Percentiles rank a stretch among this genome's conserved stretches.
These are phyloP conservation scores for Drosophila kanapiae DNA, from an alignment of 1,140 invertebrate genomes.

Conservation along the genomic window DNA sequence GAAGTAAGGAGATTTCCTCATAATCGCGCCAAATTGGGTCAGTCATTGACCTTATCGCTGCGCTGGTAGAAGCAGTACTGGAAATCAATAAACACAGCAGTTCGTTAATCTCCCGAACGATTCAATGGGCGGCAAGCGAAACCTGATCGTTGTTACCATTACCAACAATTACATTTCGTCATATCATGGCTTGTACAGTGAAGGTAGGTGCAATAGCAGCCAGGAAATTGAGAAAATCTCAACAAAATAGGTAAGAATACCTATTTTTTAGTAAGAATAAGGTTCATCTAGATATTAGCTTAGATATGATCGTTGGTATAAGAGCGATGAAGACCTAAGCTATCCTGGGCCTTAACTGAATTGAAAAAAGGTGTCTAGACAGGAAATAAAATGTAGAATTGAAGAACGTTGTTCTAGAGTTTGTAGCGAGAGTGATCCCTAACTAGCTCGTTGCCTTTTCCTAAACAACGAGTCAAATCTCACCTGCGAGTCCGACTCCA, in stretches of 20 bases:
- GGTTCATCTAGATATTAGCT: too few species aligned
- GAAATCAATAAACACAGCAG: conserved; percentile 38
- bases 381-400: too few species aligned
- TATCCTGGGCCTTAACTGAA: too few species aligned
- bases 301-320: too few species aligned
- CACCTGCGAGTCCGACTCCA: conserved; percentile 82
- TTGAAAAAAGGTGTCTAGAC: too few species aligned
- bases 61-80: conserved; percentile 8
- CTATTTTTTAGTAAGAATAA: too few species aligned
- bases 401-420: too few species aligned
- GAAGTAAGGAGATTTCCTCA: conserved; percentile 4
- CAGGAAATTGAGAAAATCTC: neutral
- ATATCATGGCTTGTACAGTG: conserved; percentile 3
- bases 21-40: conserved; percentile 11
- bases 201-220: neutral
- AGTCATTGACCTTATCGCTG: conserved; percentile 25
- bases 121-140: conserved; percentile 8
- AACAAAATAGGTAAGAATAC: neutral
- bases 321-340: too few species aligned
- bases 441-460: too few species aligned
- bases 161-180: conserved; percentile 43
- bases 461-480: neutral
- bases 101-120: conserved; percentile 24
- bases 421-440: too few species aligned
- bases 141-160: conserved; percentile 9